Evolutionary conservation across 2,113 vertebrate genomes (phyloP), one percentile per base, ranked within the genome.

Genomic region (Eclectus roratus): DNA sequence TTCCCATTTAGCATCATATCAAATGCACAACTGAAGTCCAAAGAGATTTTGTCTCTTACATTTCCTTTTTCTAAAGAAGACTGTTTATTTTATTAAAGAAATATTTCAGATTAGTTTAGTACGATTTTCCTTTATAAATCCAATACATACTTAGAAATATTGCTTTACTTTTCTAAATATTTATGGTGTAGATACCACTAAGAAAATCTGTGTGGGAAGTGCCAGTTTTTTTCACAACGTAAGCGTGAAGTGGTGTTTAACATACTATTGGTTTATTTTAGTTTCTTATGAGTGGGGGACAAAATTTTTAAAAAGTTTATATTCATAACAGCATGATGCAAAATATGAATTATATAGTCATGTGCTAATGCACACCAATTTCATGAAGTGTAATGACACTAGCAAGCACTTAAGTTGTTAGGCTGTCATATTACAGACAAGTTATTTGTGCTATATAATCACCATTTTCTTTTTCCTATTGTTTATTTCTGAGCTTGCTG

Each of bases 371-470:
- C 89, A 96, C 94, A 96, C 87, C 95, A 93, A 97, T 98, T 98
- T 98, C 96, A 96, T 85, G 92, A 96, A 95, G 41, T 96, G 96
- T 98, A 98, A 98, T 98, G 98, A 98, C 84, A 92, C 95, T 97
- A 97, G 91, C 95, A 91, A 93, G 96, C 97, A 97, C 98, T 98
- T 98, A 98, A 97, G 96, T 97, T 98, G 98, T 98, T 98, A 98
- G 95, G 87, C 95, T 98, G 97, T 98, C 97, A 97, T 98, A 98
- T 98, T 98, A 97, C 84, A 92, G 96, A 88, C 97, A 98, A 98
- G 97, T 97, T 97, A 98, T 98, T 97, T 97, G 88, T 92, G 83
- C 96, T 96, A 79, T 95, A 95, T 96, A 97, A 98, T 97, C 89
- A 94, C 93, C 96, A 81, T 94, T 97, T 96, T 93, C 65, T 91